Conservation (phyloP, 1,140 invertebrate genomes). For the Eumaeus atala region DNA sequence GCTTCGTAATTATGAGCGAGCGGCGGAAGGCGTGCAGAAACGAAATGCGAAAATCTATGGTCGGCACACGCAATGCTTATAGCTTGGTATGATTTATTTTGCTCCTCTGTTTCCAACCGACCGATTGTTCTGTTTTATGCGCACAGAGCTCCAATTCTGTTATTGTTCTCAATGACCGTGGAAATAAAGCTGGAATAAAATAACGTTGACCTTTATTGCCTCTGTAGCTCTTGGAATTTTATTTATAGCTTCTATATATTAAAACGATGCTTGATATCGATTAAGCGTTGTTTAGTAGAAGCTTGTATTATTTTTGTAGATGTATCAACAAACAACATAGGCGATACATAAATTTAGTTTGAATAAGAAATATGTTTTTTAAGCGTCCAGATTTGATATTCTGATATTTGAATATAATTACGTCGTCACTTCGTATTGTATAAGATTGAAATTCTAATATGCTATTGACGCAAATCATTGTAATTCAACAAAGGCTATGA, state of each 20-base stretch:
- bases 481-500: constrained; percentile 40
- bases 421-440: constrained; percentile 20
- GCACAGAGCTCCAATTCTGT: constrained; percentile 50
- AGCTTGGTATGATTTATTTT: constrained; percentile 72
- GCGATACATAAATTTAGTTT: constrained; percentile 9
- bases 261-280: too few relatives aligned
- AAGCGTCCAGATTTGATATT: constrained; percentile 10
- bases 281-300: too few relatives aligned
- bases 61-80: constrained; percentile 63
- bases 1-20: constrained; percentile 66
- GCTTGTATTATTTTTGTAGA: too few relatives aligned
- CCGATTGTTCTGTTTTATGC: constrained; percentile 67
- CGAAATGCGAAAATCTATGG: constrained; percentile 66
- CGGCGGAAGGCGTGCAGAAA: constrained; percentile 57
- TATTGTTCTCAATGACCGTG: constrained; percentile 63
- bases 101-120: constrained; percentile 62
- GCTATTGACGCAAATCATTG: constrained; percentile 48
- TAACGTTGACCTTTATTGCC: constrained; percentile 47
- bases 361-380: constrained; percentile 6
- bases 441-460: constrained; percentile 43
- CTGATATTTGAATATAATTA: constrained; percentile 21
- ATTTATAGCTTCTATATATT: constrained; percentile 10
- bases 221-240: constrained; percentile 33
- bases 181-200: constrained; percentile 46
- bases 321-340: background rate